Base-by-base conservation (phyloP, 1,140 invertebrate species). In the Babylonia areolata region DNA sequence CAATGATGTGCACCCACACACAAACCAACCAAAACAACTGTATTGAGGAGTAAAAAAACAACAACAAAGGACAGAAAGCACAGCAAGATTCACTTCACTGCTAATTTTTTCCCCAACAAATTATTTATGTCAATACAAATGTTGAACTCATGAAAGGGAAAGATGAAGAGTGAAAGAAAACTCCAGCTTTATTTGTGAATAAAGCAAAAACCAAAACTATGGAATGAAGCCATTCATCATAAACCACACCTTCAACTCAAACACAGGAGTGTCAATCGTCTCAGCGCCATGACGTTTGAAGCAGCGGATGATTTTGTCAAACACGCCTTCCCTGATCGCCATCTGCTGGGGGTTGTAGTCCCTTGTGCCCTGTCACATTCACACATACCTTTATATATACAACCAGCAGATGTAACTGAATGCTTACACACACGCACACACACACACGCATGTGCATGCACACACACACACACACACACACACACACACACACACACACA, bases 231-330 rank as follows among this genome's bases (percentile, higher is more conserved):
- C n/a, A n/a, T n/a, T n/a, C n/a, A n/a, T 73, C 71, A 73, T 15
- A 3, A 77, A 31, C 75, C 51, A 92, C 94, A 98, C 98, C 96
- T 98, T 99, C 17, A 99, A 94, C 95, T 99, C 99, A 96, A 99
- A 99, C 28, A 99, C 97, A 85, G 99, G 99, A 73, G 99, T 99
- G 92, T 99, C 99, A 93, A 99, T 99, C 31, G 98, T 97, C 93
- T 98, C 98, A 78, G 98, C 99, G n/a, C 99, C 99, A 94, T 99
- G 99, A 84, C 96, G 97, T 94, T 99, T 98, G 92, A 99, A 99
- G 86, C 98, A 97, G 54, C 96, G 92, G 20, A 97, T 96, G 90
- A 99, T 98, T 94, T 97, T 98, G 83, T 97, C 96, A 81, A 99
- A 95, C 0, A 99, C 98, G 89, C 96, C 96, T 90, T 98, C 96